Evolutionary conservation across 1,140 invertebrate genomes (phyloP).

Genomic region (Drosophila arawakana): DNA sequence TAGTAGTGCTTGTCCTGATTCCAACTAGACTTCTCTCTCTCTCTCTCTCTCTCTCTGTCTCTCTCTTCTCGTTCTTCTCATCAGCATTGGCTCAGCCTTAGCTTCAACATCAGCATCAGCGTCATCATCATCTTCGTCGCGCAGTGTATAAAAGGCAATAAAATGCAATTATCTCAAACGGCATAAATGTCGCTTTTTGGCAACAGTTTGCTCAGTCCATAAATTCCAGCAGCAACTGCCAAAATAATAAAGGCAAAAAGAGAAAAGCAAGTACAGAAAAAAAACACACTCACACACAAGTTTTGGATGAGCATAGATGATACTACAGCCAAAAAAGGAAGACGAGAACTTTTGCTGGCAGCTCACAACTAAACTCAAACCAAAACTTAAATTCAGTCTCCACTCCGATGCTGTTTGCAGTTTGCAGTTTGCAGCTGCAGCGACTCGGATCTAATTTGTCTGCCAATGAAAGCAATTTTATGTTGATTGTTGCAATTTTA

Average conservation of each 20-base stretch:
- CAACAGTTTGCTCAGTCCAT: slow-evolving; percentile 72
- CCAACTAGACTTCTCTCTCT: slow-evolving; percentile 18
- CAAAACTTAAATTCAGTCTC: no score
- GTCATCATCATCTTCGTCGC: slow-evolving; percentile 16
- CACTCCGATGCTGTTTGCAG: no score
- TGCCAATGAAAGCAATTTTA: slow-evolving; percentile 64
- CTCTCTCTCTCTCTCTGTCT: background rate
- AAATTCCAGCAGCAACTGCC: slow-evolving; percentile 66
- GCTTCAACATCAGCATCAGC: background rate
- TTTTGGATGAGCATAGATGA: background rate
- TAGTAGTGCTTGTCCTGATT: slow-evolving; percentile 37
- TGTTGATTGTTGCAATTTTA: slow-evolving; percentile 53
- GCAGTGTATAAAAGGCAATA: slow-evolving; percentile 77
- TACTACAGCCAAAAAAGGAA: slow-evolving; percentile 11
- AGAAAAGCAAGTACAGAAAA: background rate
- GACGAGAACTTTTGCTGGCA: slow-evolving; percentile 1
- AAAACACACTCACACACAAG: background rate
- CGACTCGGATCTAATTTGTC: slow-evolving; percentile 69
- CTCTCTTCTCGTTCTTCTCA: background rate
- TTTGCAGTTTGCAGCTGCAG: slow-evolving; percentile 4
- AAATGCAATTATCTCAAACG: slow-evolving; percentile 80
- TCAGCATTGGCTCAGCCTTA: background rate
- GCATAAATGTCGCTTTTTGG: slow-evolving; percentile 78
- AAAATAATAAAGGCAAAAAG: slow-evolving; percentile 32
- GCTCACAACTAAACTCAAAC: background rate